Conservation (phyloP, 2,113 vertebrate genomes). For the Piprites chloris region DNA sequence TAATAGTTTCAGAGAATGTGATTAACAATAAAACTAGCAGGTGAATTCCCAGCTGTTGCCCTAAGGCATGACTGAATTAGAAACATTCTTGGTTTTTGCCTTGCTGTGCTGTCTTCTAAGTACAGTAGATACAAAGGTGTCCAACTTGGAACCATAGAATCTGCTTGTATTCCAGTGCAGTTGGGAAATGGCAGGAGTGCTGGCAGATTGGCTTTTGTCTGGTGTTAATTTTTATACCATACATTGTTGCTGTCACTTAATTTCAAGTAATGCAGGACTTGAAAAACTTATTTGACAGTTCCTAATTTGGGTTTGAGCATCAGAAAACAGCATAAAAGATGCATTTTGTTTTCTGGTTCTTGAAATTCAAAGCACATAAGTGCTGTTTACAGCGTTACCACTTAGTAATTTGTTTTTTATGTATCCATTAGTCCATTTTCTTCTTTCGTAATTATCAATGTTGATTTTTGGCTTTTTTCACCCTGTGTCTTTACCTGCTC, state of each 20-base stretch:
- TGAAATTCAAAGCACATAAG: not conserved
- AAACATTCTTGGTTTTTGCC: not conserved
- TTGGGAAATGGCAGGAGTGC: not conserved
- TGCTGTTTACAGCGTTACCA: not conserved
- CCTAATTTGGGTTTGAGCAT: not conserved
- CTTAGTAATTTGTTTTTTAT: not conserved
- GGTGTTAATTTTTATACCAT: not conserved
- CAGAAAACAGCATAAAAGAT: not conserved
- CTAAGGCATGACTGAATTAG: not conserved
- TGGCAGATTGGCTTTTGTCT: not conserved
- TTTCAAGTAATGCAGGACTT: not conserved
- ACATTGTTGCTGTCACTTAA: not conserved
- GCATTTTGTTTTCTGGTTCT: not conserved
- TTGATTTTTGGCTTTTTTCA: not conserved
- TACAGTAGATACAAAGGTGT: not conserved
- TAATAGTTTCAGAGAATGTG: not conserved
- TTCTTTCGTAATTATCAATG: not conserved
- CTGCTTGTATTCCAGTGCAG: not conserved
- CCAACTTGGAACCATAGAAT: not conserved
- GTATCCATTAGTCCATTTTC: not conserved
- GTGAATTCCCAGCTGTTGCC: not conserved
- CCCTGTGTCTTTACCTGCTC: not conserved
- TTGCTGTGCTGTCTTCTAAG: not conserved
- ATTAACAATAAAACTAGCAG: not conserved
- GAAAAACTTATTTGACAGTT: not conserved